A percentile compares a stretch with the other conserved stretches of the same genome.
These are phyloP conservation scores for Argyresthia goedartella DNA, from an alignment of 2,888 invertebrate genomes.

Conservation along the genomic window DNA sequence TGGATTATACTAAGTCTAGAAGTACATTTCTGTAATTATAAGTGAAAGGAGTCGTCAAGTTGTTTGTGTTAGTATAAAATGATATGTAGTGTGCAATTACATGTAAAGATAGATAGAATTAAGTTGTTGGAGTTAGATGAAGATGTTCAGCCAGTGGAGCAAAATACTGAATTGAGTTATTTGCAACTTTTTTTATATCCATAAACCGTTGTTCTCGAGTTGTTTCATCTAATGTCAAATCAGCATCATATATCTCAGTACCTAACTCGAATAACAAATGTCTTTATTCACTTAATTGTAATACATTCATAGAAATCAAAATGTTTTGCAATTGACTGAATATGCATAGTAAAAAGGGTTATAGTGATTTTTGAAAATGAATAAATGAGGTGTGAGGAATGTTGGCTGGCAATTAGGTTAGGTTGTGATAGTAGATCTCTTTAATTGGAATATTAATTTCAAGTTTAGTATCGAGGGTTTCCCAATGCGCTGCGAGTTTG, in stretches of 20 bases:
- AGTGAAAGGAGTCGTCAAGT: too few relatives aligned
- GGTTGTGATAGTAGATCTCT: slow-evolving; percentile 45
- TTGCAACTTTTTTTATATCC: too few relatives aligned
- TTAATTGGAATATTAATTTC: slow-evolving; percentile 4
- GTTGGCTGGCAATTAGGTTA: slow-evolving; percentile 13
- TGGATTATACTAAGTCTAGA: too few relatives aligned
- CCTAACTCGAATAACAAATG: neutral
- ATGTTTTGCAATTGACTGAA: neutral
- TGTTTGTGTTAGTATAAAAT: too few relatives aligned
- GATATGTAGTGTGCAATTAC: neutral
- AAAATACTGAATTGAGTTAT: too few relatives aligned
- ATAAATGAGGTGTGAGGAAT: neutral
- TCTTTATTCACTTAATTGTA: neutral
- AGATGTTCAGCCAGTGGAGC: too few relatives aligned
- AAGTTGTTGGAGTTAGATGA: neutral
- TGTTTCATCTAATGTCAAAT: neutral
- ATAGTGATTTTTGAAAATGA: neutral
- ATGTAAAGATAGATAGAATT: neutral
- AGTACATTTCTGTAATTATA: too few relatives aligned
- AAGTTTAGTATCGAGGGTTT: neutral
- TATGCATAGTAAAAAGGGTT: neutral
- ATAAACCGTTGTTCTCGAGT: too few relatives aligned
- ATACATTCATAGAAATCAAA: neutral
- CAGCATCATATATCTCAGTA: neutral
- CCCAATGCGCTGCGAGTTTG: neutral